Evolutionary conservation across 2,113 vertebrate genomes (phyloP), one percentile per base, ranked within the genome.

Genomic region (Campylorhamphus procurvoides): DNA sequence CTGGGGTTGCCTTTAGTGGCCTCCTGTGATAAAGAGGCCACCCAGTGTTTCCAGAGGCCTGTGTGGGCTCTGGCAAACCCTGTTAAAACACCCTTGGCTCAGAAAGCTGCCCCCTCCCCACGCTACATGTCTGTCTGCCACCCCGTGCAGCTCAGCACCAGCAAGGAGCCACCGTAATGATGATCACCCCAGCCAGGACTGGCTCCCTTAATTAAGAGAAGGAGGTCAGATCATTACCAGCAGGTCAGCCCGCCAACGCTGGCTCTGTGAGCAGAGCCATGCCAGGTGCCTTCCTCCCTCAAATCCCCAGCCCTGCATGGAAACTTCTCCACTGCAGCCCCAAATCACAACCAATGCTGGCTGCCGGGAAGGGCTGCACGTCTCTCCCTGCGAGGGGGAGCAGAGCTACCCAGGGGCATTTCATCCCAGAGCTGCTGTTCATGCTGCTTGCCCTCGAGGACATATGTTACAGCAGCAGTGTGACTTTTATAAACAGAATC

Each of bases 71-170:
- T 40, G 23, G 6, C 9, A 93, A 10, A 2, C 18, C 62, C n/a
- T 1, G 0, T 40, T 64, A 68, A 84, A 87, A 37, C 9, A 27
- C 7, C 16, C 28, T 68, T 39, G 24, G 24, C 25, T 81, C 64
- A 67, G 76, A 74, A 81, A 89, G 22, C 64, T 60, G 47, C 50
- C 27, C 46, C 18, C 1, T 7, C 10, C 68, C 68, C 35, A 35
- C 0, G 0, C 59, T n/a, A 16, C 1, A 1, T 12, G 12, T 1
- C 0, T 2, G 3, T 27, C 40, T 20, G 47, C 46, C 16, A 19
- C 59, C 37, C 37, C 11, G 42, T 0, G 0, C 75, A 35, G 83
- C 40, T 18, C n/a, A n/a, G 50, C 75, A 73, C 49, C 81, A 74
- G 23, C 0, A 0, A 82, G 89, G 35, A 29, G 49, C 64, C 27